Evolutionary conservation across 2,888 invertebrate species (phyloP).

Genomic region (Podotricha telesiphe): DNA sequence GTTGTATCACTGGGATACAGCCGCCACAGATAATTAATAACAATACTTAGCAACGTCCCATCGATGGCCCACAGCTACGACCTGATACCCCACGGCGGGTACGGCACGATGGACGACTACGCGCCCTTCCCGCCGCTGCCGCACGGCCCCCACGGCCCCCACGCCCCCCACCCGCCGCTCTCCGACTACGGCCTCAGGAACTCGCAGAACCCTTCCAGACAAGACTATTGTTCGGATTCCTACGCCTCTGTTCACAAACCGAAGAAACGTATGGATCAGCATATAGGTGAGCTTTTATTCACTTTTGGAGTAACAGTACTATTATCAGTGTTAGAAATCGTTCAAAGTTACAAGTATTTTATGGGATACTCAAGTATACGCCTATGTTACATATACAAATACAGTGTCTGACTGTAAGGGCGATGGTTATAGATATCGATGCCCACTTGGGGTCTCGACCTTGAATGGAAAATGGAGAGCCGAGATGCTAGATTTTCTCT

Average conservation of each 20-base stretch:
- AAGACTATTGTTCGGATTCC: constrained; percentile 94
- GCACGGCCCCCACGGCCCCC: constrained; percentile 88
- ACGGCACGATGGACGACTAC: constrained; percentile 92
- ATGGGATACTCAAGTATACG: too few species aligned
- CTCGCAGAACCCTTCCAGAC: constrained; percentile 92
- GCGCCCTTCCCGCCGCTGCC: constrained; percentile 91
- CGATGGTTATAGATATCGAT: too few species aligned
- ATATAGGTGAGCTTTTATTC: constrained; percentile 88
- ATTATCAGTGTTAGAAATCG: too few species aligned
- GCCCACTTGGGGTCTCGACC: too few species aligned
- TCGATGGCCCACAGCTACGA: constrained; percentile 85
- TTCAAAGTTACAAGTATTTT: too few species aligned
- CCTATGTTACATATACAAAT: too few species aligned
- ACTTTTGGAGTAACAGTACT: neutral
- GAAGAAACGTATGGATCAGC: constrained; percentile 93
- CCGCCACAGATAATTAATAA: too few species aligned
- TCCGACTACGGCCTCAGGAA: constrained; percentile 88
- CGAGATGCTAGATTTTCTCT: too few species aligned
- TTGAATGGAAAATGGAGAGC: too few species aligned
- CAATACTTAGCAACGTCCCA: too few species aligned
- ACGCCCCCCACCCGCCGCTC: constrained; percentile 85
- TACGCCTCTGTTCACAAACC: constrained; percentile 95
- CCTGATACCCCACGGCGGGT: constrained; percentile 91
- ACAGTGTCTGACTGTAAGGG: too few species aligned
- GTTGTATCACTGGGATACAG: too few species aligned